Base-by-base conservation (phyloP, 2,797 vertebrate genomes). In the Liparis tanakae region DNA sequence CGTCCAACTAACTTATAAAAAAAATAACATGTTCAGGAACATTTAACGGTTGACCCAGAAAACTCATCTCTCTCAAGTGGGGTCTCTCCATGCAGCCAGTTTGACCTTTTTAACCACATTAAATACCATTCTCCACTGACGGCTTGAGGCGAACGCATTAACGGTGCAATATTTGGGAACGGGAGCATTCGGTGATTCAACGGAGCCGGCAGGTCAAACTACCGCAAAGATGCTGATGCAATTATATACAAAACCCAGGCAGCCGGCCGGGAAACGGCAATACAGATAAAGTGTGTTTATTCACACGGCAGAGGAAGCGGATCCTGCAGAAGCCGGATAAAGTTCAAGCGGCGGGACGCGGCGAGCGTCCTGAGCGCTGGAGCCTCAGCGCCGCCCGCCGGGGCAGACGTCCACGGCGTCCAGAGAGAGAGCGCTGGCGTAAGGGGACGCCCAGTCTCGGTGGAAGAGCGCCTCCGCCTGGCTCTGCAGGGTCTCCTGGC, bases 391-490 rank as follows among this genome's bases (percentile, higher is more conserved):
- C 34, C 3, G 6, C 2, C 33, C 5, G 2, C 1, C 63, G 46
- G 82, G 83, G n/a, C 92, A 93, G 46, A 72, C 39, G 13, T 92
- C 50, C n/a, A 48, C 53, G 4, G 83, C 82, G 34, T 80, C 80
- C 0, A 71, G 34, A 0, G 76, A 55, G 2, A 95, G 92, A 0
- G 43, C 0, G 20, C 51, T 36, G 56, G 89, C 56, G 30, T 92
- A 91, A 1, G 46, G 0, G 0, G 94, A 94, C 15, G 13, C 71
- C 95, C 95, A 95, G 89, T 95, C 94, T 37, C 91, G 85, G 70
- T 90, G 82, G 83, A 96, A 96, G 54, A 96, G 87, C 20, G 89
- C 79, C 79, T 90, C 75, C 0, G 93, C 87, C 39, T 94, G 90
- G 20, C 76, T 84, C 80, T 92, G 94, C 80, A 95, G 78, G 0